Evolutionary conservation across 2,888 invertebrate species (phyloP).

Genomic region (Griposia aprilina): DNA sequence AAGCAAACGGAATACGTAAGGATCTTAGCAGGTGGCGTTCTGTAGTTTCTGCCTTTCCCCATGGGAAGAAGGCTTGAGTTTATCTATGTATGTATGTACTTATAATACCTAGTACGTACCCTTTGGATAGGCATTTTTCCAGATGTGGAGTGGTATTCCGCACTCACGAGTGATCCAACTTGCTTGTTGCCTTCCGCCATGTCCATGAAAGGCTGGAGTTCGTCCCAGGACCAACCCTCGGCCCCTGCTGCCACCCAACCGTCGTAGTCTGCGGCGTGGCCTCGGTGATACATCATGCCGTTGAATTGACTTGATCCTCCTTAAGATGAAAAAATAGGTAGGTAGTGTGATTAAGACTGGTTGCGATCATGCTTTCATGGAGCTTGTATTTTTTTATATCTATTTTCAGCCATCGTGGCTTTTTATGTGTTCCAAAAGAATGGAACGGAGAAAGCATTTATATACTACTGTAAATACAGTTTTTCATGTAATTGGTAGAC

Average conservation of each 20-base stretch:
- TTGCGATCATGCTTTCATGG: not conserved
- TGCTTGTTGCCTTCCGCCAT: slow-evolving; percentile 92
- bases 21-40: not conserved
- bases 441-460: not conserved
- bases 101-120: slow-evolving; percentile 66
- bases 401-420: not conserved
- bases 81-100: not conserved
- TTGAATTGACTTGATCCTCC: slow-evolving; percentile 93
- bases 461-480: not conserved
- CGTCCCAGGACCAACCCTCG: slow-evolving; percentile 93
- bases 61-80: not conserved
- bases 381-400: too few relatives aligned
- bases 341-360: not conserved
- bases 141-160: slow-evolving; percentile 87
- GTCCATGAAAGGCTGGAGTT: slow-evolving; percentile 92
- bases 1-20: not conserved
- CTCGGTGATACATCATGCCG: slow-evolving; percentile 95
- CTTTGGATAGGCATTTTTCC: slow-evolving; percentile 91
- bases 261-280: slow-evolving; percentile 93
- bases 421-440: not conserved
- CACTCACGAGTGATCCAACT: slow-evolving; percentile 89
- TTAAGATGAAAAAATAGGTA: slow-evolving; percentile 49
- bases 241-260: slow-evolving; percentile 93
- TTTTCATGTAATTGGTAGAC: not conserved
- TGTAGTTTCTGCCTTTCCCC: not conserved